phyloP scores from a whole-genome alignment of 2,888 invertebrate species.

The Dasysyrphus albostriatus region DNA sequence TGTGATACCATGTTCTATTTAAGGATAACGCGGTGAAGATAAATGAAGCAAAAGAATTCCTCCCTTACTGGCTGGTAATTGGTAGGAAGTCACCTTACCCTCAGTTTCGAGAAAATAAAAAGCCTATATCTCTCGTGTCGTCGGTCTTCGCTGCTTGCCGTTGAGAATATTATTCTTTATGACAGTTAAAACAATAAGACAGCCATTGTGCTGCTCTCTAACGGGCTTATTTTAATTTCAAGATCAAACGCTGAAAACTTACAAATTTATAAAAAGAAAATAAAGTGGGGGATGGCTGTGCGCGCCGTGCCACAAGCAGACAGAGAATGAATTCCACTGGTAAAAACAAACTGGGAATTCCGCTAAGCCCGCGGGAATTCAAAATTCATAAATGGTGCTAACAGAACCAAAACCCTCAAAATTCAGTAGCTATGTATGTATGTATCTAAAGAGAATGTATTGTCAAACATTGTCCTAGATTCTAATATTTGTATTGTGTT shows the following conservation, averaged over 20 bases:
- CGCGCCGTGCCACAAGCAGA: slow-evolving; percentile 60
- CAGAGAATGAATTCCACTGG: slow-evolving; percentile 37
- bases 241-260: slow-evolving; percentile 68
- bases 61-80: slow-evolving; percentile 9
- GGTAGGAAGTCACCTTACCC: slow-evolving; percentile 32
- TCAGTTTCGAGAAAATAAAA: slow-evolving; percentile 22
- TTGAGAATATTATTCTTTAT: slow-evolving; percentile 72
- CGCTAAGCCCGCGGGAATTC: slow-evolving; percentile 67
- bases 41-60: slow-evolving; percentile 74
- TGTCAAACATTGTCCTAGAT: slow-evolving; percentile 45
- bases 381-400: slow-evolving; percentile 68
- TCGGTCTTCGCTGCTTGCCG: slow-evolving; percentile 11
- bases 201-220: slow-evolving; percentile 45
- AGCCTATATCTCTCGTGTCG: not conserved
- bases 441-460: not conserved
- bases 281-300: slow-evolving; percentile 9
- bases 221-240: slow-evolving; percentile 72
- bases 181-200: slow-evolving; percentile 75
- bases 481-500: slow-evolving; percentile 8
- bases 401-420: slow-evolving; percentile 37
- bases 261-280: slow-evolving; percentile 10
- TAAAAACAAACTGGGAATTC: slow-evolving; percentile 16
- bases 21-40: slow-evolving; percentile 76
- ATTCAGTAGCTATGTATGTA: not conserved
- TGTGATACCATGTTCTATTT: slow-evolving; percentile 37